These are phyloP conservation scores for Empidonax alnorum DNA, from an alignment of 2,113 vertebrate genomes.

Conservation along the genomic window DNA sequence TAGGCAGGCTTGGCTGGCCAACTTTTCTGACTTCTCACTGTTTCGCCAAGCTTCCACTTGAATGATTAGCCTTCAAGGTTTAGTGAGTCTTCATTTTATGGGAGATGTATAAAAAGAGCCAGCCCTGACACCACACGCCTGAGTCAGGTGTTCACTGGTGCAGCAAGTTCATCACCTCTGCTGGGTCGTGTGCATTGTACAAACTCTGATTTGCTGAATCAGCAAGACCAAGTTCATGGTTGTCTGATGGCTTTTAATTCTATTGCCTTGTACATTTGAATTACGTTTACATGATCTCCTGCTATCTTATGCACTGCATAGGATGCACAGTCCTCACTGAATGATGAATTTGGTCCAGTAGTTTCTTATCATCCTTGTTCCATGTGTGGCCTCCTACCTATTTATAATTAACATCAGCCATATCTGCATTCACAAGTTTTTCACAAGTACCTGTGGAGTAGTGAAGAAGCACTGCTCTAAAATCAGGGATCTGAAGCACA, in stretches of 20 bases:
- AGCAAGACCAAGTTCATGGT: background rate
- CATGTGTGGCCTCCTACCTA: background rate
- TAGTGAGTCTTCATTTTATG: background rate
- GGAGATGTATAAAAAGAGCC: background rate
- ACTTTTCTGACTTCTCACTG: background rate
- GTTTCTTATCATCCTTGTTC: background rate
- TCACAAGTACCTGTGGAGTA: background rate
- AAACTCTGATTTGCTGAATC: background rate
- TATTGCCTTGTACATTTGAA: background rate
- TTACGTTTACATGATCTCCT: background rate
- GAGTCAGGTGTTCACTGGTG: background rate
- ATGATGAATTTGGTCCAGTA: background rate
- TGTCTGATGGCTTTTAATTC: background rate
- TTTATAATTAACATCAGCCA: background rate
- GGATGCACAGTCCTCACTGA: background rate
- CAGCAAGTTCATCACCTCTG: background rate
- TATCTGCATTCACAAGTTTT: background rate
- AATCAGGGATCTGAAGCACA: background rate
- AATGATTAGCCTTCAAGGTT: background rate
- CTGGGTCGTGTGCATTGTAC: background rate
- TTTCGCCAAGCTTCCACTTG: background rate
- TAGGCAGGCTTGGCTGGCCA: background rate
- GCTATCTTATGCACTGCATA: background rate
- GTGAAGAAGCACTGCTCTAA: background rate
- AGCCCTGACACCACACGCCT: background rate